Evolutionary conservation across 2,888 invertebrate species (phyloP).

Genomic region (Bibio marci): DNA sequence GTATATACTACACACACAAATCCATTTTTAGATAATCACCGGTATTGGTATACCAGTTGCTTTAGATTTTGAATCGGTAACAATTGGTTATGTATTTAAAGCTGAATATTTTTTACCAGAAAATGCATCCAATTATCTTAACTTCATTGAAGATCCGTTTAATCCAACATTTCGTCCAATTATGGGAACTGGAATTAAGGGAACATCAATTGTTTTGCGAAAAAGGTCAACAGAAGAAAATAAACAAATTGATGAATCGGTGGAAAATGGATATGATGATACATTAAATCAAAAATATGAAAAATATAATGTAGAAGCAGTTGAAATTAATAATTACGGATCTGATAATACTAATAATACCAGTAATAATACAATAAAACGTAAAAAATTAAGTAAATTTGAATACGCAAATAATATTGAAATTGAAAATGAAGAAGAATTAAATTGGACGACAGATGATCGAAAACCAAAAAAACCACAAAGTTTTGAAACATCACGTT

Average conservation of each 20-base stretch:
- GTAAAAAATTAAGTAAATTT: not conserved
- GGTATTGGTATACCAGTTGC: slow-evolving; percentile 11
- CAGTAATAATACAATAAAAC: not conserved
- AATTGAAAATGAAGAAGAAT: slow-evolving; percentile 1
- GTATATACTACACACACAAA: no score
- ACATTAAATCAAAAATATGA: slow-evolving; percentile 2
- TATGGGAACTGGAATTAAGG: not conserved
- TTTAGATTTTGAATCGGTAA: slow-evolving; percentile 8
- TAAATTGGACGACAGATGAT: not conserved
- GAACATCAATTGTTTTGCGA: not conserved
- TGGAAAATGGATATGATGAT: slow-evolving; percentile 1
- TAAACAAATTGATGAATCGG: no score
- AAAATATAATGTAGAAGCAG: slow-evolving; percentile 3
- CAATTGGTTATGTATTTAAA: slow-evolving; percentile 11
- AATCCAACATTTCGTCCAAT: not conserved
- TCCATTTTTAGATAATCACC: slow-evolving; percentile 7
- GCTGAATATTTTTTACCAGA: slow-evolving; percentile 10
- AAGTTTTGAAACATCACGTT: slow-evolving; percentile 31
- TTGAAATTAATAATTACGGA: not conserved
- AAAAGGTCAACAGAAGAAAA: not conserved
- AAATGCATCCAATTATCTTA: slow-evolving; percentile 5
- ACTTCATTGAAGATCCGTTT: slow-evolving; percentile 1
- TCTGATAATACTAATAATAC: not conserved
- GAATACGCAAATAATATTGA: not conserved
- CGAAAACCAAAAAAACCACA: not conserved